phyloP scores from a whole-genome alignment of 2,113 vertebrate genomes.

The Cygnus buccinator region DNA sequence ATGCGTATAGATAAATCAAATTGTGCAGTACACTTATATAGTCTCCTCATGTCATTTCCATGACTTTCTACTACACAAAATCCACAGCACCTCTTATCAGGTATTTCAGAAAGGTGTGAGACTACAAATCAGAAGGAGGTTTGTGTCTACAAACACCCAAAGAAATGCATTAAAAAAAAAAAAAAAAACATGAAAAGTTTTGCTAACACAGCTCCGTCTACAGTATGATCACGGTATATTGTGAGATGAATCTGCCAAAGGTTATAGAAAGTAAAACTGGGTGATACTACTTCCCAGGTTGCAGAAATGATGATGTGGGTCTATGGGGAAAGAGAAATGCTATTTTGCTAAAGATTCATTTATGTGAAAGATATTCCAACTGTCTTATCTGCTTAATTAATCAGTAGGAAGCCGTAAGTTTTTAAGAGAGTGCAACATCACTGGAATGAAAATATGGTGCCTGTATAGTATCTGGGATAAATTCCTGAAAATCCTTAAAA shows the following conservation, averaged over 20 bases:
- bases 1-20: fast-evolving
- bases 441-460: background rate
- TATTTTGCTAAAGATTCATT: background rate
- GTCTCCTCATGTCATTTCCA: background rate
- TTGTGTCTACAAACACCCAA: background rate
- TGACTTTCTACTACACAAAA: background rate
- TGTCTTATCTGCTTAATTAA: constrained; percentile 26
- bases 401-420: background rate
- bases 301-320: background rate
- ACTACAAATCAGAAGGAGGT: background rate
- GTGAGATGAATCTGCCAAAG: background rate
- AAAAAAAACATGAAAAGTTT: background rate
- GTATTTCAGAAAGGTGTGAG: background rate
- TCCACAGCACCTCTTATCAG: background rate
- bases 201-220: background rate
- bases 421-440: background rate
- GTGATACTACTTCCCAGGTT: background rate
- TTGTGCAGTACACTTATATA: background rate
- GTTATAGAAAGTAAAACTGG: background rate
- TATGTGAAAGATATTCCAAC: background rate
- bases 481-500: background rate
- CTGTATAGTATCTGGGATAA: background rate
- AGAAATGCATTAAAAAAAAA: background rate
- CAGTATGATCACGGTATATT: background rate
- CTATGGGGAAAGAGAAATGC: background rate